Evolutionary conservation across 2,888 invertebrate species (phyloP), one percentile per base, ranked within the genome.

Genomic region (Hartigia nigra): DNA sequence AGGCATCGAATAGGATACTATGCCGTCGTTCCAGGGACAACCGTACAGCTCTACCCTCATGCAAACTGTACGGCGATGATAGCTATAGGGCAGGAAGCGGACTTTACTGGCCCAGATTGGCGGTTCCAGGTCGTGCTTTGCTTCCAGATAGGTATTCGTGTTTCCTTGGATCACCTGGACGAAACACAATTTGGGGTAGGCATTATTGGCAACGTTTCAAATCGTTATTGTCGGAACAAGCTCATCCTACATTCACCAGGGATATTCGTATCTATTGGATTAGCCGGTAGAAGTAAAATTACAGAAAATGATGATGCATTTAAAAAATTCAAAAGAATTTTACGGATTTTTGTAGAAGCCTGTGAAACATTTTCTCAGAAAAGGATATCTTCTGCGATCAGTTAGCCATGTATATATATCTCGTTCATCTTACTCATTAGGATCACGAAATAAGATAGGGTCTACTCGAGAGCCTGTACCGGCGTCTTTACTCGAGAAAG

Each of bases 41-140:
- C 98, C 98, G 91, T 97, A 97, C 37, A 98, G 91, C 91, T 98
- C 98, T 55, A 98, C 96, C 81, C 98, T 93, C 96, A 98, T 96
- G 92, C 98, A 98, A 77, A 98, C 97, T 0, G 97, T 98, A 81
- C 97, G 94, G 9, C 95, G 94, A 89, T 96, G 95, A 82, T 95
- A 94, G 90, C 97, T 97, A 93, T 96, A 96, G 0, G 98, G 98
- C 78, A 97, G 93, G 92, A 98, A 96, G 75, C 98, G 95, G 79
- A 98, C 93, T 91, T 95, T 95, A 84, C 95, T 95, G 34, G 97
- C 97, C 94, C 97, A 96, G 84, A 98, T 95, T 36, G 97, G 96
- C 23, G 97, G 97, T 81, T 96, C 95, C 86, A 97, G 93, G 74
- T 94, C 94, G 84, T 95, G 94, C 91, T 97, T 95, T 85, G 95